A percentile compares a stretch with the other conserved stretches of the same genome.
Evolutionary conservation across 1,140 invertebrate genomes (phyloP).

Genomic region (Heliconius nattereri): DNA sequence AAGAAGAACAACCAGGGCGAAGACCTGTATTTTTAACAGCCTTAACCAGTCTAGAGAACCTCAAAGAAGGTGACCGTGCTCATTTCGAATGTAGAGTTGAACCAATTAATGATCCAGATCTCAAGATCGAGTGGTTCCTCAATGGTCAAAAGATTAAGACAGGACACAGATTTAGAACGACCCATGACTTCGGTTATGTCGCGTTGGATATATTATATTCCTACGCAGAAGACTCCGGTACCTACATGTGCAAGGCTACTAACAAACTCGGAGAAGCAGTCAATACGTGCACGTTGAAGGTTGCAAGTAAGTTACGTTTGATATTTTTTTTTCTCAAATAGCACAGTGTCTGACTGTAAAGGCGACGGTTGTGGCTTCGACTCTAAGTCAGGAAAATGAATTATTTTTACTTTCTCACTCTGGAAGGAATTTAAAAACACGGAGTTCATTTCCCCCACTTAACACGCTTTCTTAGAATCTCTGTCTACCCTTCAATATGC

Average conservation of each 20-base stretch:
- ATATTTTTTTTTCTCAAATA: not conserved
- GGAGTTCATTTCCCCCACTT: too few relatives aligned
- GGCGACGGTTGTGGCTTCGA: too few relatives aligned
- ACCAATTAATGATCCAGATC: conserved; percentile 96
- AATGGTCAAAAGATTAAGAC: conserved; percentile 90
- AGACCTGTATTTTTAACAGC: conserved; percentile 94
- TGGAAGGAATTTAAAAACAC: too few relatives aligned
- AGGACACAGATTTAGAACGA: conserved; percentile 94
- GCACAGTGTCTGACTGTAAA: too few relatives aligned
- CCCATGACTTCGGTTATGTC: conserved; percentile 98
- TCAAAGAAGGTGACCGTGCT: conserved; percentile 95
- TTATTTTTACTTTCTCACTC: too few relatives aligned
- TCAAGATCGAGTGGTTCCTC: conserved; percentile 97
- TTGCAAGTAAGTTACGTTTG: conserved; percentile 82
- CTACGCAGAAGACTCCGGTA: conserved; percentile 96
- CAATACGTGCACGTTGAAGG: conserved; percentile 94
- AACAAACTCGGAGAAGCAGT: conserved; percentile 95
- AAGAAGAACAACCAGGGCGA: conserved; percentile 89
- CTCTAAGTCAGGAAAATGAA: too few relatives aligned
- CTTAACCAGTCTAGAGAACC: conserved; percentile 90
- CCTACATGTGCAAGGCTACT: conserved; percentile 96
- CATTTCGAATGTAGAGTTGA: conserved; percentile 98
- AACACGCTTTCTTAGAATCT: too few relatives aligned
- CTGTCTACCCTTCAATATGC: too few relatives aligned
- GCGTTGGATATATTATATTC: conserved; percentile 96